phyloP scores from a whole-genome alignment of 2,888 invertebrate species.

The Erebia epiphron region DNA sequence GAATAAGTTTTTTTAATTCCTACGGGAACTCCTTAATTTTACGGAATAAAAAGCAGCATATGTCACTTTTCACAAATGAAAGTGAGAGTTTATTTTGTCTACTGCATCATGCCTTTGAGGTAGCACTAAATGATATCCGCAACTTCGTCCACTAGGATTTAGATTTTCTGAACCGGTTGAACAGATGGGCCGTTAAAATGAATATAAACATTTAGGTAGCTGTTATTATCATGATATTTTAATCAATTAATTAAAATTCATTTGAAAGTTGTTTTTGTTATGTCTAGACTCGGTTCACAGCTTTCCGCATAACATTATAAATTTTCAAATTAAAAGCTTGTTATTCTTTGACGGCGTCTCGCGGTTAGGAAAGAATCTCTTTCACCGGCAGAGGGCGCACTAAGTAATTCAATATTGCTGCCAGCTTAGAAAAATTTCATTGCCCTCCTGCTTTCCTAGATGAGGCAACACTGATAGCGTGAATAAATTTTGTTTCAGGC shows the following conservation, averaged over 20 bases:
- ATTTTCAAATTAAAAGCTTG: constrained; percentile 10
- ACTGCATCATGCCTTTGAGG: too few species aligned
- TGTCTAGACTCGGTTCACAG: neutral
- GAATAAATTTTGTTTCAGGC: constrained; percentile 12
- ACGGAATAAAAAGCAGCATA: too few species aligned
- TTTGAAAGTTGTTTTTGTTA: constrained; percentile 4
- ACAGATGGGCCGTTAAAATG: too few species aligned
- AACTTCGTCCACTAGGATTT: neutral
- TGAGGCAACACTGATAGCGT: constrained; percentile 8
- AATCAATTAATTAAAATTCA: neutral
- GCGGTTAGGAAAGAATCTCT: constrained; percentile 26
- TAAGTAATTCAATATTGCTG: constrained; percentile 21
- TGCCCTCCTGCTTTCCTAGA: neutral
- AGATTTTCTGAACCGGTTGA: too few species aligned
- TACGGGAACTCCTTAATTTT: too few species aligned
- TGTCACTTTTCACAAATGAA: too few species aligned
- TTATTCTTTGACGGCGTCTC: constrained; percentile 29
- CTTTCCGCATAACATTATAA: constrained; percentile 9
- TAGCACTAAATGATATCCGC: too few species aligned
- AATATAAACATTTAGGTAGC: too few species aligned
- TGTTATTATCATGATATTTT: neutral
- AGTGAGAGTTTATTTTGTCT: too few species aligned
- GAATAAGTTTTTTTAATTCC: too few species aligned
- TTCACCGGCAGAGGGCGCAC: constrained; percentile 27
- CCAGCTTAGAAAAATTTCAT: constrained; percentile 14